A percentile compares a stretch with the other conserved stretches of the same genome.
These are phyloP conservation scores for Drosophila subpulchrella DNA, from an alignment of 1,140 invertebrate species.

Conservation along the genomic window DNA sequence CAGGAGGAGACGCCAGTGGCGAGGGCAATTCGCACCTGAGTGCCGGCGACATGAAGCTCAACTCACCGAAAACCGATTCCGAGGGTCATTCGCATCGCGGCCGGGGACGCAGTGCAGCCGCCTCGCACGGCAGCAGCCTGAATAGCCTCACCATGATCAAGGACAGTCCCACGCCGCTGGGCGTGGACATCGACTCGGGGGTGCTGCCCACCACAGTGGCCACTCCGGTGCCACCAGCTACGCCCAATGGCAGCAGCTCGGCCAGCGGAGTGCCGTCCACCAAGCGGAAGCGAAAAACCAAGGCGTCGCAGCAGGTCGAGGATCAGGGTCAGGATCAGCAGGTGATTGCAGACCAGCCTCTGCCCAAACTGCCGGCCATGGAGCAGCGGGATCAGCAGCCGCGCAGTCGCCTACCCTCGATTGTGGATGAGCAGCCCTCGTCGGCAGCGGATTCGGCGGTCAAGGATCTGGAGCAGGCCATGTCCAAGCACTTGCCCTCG, in stretches of 20 bases:
- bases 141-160: conserved; percentile 70
- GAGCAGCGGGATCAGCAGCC: conserved; percentile 64
- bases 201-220: conserved; percentile 65
- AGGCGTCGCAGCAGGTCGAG: conserved; percentile 67
- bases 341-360: conserved; percentile 66
- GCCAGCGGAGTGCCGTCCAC: conserved; percentile 20
- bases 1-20: conserved; percentile 90
- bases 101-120: conserved; percentile 53
- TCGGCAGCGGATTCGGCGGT: conserved; percentile 68
- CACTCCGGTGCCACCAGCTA: conserved; percentile 57
- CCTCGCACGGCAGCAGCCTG: conserved; percentile 51
- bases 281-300: conserved; percentile 77
- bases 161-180: conserved; percentile 65
- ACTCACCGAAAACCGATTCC: conserved; percentile 69
- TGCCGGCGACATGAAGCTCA: conserved; percentile 62
- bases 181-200: conserved; percentile 57
- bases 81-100: conserved; percentile 71
- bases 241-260: conserved; percentile 30
- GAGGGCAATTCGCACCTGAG: conserved; percentile 69
- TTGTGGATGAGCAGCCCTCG: conserved; percentile 65
- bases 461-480: conserved; percentile 96
- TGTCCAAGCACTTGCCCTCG: conserved; percentile 96
- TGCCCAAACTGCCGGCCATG: conserved; percentile 69
- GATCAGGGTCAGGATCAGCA: conserved; percentile 41
- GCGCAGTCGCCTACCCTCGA: conserved; percentile 69